phyloP scores from a whole-genome alignment of 2,113 vertebrate species.

The Nematolebias whitei region DNA sequence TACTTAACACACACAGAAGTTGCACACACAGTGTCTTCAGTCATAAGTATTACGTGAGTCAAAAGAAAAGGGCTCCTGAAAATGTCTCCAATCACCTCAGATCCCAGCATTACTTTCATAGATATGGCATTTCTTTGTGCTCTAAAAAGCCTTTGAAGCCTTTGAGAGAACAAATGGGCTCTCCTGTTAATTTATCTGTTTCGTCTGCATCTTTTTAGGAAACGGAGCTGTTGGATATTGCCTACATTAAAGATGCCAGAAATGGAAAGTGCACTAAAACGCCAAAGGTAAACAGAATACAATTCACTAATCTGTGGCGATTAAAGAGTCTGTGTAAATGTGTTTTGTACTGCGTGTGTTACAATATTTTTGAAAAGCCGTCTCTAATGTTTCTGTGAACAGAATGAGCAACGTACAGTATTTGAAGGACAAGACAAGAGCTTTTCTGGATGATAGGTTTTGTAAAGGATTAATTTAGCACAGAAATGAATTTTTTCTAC shows the following conservation, averaged over 20 bases:
- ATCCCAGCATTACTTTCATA: background rate
- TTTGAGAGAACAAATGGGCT: slow-evolving; percentile 9
- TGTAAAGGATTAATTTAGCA: background rate
- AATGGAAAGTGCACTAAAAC: slow-evolving; percentile 82
- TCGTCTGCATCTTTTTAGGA: slow-evolving; percentile 66
- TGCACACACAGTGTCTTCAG: background rate
- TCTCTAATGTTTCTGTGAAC: background rate
- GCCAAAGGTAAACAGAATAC: slow-evolving; percentile 76
- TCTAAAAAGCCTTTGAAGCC: slow-evolving; percentile 11
- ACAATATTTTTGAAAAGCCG: background rate
- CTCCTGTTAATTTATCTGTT: slow-evolving; percentile 8
- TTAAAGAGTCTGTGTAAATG: background rate
- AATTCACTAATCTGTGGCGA: background rate
- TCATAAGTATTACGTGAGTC: background rate
- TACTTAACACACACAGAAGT: background rate
- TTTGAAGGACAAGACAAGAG: background rate
- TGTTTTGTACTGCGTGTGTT: no score
- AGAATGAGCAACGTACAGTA: no score
- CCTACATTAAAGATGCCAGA: slow-evolving; percentile 81
- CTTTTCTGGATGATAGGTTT: slow-evolving; percentile 10
- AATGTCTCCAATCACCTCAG: slow-evolving; percentile 7
- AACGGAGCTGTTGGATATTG: slow-evolving; percentile 81
- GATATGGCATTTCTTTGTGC: background rate
- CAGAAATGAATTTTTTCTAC: slow-evolving; percentile 47
- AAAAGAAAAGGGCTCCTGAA: background rate